Conservation (phyloP, 2,888 invertebrate genomes). For the Itoplectis maculator region DNA sequence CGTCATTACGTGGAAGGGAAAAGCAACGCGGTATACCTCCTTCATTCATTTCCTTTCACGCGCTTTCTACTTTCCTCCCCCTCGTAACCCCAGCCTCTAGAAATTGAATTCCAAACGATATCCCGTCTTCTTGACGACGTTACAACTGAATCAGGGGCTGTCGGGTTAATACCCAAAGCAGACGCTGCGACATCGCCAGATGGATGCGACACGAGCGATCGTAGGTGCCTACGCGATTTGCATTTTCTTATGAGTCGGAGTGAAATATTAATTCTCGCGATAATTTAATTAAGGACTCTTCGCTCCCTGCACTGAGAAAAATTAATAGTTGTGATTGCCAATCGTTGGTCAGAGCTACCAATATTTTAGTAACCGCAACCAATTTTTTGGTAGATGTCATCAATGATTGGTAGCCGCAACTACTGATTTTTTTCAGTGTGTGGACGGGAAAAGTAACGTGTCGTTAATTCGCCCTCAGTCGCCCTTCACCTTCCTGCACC, state of each 20-base stretch:
- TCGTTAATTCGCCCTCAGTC: neutral
- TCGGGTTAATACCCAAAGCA: neutral
- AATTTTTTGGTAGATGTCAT: too few species aligned
- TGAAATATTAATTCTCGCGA: slow-evolving; percentile 77
- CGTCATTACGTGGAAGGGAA: slow-evolving; percentile 10
- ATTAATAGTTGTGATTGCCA: too few species aligned
- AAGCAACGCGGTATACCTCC: neutral
- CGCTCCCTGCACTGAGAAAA: too few species aligned
- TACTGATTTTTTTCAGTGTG: too few species aligned
- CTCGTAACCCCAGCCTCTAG: neutral
- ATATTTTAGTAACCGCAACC: too few species aligned
- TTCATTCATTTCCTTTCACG: slow-evolving; percentile 14
- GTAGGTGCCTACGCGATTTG: slow-evolving; percentile 39
- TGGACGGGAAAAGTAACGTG: neutral
- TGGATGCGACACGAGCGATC: slow-evolving; percentile 32
- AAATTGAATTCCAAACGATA: slow-evolving; percentile 17
- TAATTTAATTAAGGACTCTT: too few species aligned
- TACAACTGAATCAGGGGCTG: slow-evolving; percentile 30
- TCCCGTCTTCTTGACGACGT: neutral
- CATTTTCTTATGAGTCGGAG: slow-evolving; percentile 72
- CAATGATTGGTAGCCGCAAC: too few species aligned
- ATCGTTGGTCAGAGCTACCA: too few species aligned
- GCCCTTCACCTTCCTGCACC: neutral
- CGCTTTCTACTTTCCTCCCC: neutral
- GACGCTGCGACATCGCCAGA: slow-evolving; percentile 29